Conservation (phyloP, 1,140 invertebrate genomes). For the Lamellibrachia luymesi region DNA sequence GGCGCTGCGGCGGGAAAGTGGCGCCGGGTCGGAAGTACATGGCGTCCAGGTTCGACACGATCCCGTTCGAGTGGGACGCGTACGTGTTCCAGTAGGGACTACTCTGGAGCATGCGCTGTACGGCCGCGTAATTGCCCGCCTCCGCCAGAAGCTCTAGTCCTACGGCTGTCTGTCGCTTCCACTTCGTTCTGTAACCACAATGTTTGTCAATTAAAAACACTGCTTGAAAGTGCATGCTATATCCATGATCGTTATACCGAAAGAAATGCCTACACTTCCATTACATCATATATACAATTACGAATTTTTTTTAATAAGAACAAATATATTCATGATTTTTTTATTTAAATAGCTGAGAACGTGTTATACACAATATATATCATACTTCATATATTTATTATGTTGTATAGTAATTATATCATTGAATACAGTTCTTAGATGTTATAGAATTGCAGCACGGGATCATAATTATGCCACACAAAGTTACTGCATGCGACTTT, state of each 20-base stretch:
- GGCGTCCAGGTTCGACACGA: slow-evolving; percentile 53
- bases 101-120: slow-evolving; percentile 86
- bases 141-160: slow-evolving; percentile 93
- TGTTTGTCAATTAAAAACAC: not conserved
- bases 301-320: too few relatives aligned
- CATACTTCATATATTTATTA: too few relatives aligned
- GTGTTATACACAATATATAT: too few relatives aligned
- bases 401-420: not conserved
- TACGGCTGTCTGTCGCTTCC: slow-evolving; percentile 98
- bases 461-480: not conserved
- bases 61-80: slow-evolving; percentile 46
- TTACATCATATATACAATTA: too few relatives aligned
- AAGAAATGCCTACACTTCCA: not conserved
- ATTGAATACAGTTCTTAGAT: not conserved
- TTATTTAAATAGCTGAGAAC: too few relatives aligned
- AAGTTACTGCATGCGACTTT: not conserved
- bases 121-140: slow-evolving; percentile 93
- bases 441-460: not conserved
- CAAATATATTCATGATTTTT: too few relatives aligned
- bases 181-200: slow-evolving; percentile 83
- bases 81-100: slow-evolving; percentile 66
- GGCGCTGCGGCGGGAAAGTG: slow-evolving; percentile 52
- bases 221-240: not conserved
- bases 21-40: slow-evolving; percentile 56
- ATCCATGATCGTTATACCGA: not conserved